These are phyloP conservation scores for Formica selysi DNA, from an alignment of 1,140 invertebrate genomes.

Conservation along the genomic window DNA sequence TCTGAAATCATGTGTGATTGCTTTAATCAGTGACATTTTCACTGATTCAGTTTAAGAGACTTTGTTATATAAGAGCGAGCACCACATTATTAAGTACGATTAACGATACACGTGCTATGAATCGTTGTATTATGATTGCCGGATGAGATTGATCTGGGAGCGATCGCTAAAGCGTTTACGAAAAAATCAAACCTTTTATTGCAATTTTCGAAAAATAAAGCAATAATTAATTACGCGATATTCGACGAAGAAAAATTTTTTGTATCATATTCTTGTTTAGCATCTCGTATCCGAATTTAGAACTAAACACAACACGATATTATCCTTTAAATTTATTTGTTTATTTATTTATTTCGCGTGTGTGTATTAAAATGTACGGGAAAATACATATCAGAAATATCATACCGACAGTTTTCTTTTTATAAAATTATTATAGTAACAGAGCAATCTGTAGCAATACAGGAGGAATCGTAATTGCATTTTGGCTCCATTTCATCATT, in stretches of 20 bases:
- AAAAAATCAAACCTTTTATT: not conserved
- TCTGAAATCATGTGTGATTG: too few species aligned
- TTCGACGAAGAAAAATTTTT: not conserved
- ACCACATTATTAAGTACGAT: not conserved
- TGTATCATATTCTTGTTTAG: too few species aligned
- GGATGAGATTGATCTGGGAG: not conserved
- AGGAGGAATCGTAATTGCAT: conserved; percentile 15
- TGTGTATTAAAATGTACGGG: not conserved
- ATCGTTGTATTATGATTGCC: not conserved
- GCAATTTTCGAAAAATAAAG: not conserved
- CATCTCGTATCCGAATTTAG: not conserved
- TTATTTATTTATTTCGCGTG: too few species aligned
- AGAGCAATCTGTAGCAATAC: not conserved
- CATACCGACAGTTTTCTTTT: not conserved
- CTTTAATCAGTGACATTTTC: too few species aligned
- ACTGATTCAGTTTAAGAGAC: too few species aligned
- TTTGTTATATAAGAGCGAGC: too few species aligned
- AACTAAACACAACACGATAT: not conserved
- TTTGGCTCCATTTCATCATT: conserved; percentile 20
- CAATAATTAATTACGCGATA: not conserved
- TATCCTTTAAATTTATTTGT: too few species aligned
- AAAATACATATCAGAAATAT: not conserved
- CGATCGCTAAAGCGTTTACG: not conserved
- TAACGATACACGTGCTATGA: not conserved
- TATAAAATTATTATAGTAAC: not conserved